Evolutionary conservation across 2,113 vertebrate genomes (phyloP).

Genomic region (Zosterops pallidus): DNA sequence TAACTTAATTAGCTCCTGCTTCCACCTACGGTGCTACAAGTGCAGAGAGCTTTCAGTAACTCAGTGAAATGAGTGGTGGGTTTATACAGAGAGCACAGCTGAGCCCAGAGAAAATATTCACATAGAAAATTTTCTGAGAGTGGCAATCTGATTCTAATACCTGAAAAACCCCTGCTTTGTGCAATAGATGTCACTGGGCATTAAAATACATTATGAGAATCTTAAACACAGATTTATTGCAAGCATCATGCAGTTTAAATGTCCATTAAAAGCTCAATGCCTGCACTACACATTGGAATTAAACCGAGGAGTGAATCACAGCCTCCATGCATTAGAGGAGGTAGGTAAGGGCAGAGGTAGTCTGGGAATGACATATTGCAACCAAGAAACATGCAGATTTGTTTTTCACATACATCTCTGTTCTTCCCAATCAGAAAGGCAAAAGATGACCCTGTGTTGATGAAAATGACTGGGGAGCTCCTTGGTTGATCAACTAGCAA

Average conservation of each 20-base stretch:
- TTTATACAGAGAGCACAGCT: neutral
- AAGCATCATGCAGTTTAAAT: neutral
- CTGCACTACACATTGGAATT: rapidly evolving
- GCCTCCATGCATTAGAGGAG: neutral
- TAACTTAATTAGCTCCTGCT: neutral
- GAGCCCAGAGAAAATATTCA: neutral
- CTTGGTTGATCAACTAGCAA: neutral
- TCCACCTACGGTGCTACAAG: neutral
- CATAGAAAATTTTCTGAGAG: neutral
- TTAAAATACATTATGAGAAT: neutral
- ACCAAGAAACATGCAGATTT: neutral
- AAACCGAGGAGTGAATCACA: neutral
- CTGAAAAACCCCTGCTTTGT: neutral
- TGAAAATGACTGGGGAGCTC: neutral
- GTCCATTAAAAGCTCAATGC: neutral
- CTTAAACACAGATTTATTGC: neutral
- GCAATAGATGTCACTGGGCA: neutral
- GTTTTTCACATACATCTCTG: neutral
- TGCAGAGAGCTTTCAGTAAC: neutral
- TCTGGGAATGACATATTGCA: neutral
- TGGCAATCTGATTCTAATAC: neutral
- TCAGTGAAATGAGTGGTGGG: neutral
- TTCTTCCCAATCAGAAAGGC: neutral
- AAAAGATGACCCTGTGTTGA: neutral
- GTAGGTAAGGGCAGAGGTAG: neutral